Percentiles rank a stretch among this genome's conserved stretches.
phyloP scores from a whole-genome alignment of 2,888 invertebrate species.

The Meloe dianella region DNA sequence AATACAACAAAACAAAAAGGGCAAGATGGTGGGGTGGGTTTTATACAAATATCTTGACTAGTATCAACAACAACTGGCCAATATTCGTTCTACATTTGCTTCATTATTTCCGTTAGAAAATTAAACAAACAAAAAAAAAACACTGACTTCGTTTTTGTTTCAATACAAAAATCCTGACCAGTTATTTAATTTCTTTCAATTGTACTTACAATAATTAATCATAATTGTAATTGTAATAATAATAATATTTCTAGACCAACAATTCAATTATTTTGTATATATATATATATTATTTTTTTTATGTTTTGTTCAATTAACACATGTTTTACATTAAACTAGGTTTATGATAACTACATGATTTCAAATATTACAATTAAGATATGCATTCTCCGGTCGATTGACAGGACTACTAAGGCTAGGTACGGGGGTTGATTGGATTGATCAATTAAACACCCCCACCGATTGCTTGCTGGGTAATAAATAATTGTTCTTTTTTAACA shows the following conservation, averaged over 20 bases:
- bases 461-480: slow-evolving; percentile 43
- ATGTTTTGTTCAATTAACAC: slow-evolving; percentile 49
- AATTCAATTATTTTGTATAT: too few relatives aligned
- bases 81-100: neutral
- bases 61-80: slow-evolving; percentile 56
- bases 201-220: slow-evolving; percentile 48
- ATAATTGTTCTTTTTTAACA: neutral
- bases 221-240: neutral
- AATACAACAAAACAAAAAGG: slow-evolving; percentile 38
- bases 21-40: slow-evolving; percentile 60
- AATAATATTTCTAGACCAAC: slow-evolving; percentile 55
- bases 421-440: slow-evolving; percentile 38
- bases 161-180: slow-evolving; percentile 16
- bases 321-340: slow-evolving; percentile 58
- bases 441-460: slow-evolving; percentile 37
- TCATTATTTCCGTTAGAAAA: neutral
- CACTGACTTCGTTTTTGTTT: neutral
- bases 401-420: slow-evolving; percentile 59
- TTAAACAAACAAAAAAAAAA: slow-evolving; percentile 3
- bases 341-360: slow-evolving; percentile 49
- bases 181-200: slow-evolving; percentile 42
- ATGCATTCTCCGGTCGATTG: slow-evolving; percentile 59
- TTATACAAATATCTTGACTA: slow-evolving; percentile 59
- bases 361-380: slow-evolving; percentile 57
- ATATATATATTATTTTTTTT: too few relatives aligned